phyloP scores from a whole-genome alignment of 2,888 invertebrate genomes.

The Eulithis prunata region DNA sequence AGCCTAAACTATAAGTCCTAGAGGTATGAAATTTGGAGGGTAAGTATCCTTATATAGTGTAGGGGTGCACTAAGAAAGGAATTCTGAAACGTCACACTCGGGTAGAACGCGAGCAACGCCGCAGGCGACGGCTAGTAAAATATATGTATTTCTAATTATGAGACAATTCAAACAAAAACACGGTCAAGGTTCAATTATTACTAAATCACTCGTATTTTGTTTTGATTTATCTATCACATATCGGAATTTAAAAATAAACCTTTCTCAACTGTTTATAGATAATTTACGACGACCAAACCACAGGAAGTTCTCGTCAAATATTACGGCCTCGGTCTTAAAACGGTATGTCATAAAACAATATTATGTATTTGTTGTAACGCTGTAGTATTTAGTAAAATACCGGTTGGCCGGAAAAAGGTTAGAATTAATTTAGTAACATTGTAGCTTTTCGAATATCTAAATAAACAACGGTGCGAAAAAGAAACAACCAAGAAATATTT shows the following conservation, averaged over 20 bases:
- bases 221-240: slow-evolving; percentile 27
- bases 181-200: slow-evolving; percentile 19
- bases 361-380: slow-evolving; percentile 36
- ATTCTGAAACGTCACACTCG: no score
- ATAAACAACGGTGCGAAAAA: no score
- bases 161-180: neutral
- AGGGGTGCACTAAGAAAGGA: no score
- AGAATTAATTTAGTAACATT: no score
- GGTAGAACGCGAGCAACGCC: no score
- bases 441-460: no score
- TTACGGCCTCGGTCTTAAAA: slow-evolving; percentile 41
- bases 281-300: slow-evolving; percentile 42
- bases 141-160: neutral
- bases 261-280: slow-evolving; percentile 38
- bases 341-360: slow-evolving; percentile 39
- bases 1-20: no score
- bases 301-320: slow-evolving; percentile 43
- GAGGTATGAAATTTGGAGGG: no score
- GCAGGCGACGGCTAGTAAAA: no score
- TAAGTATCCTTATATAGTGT: no score
- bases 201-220: slow-evolving; percentile 24
- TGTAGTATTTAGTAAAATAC: slow-evolving; percentile 44
- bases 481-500: no score
- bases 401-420: no score
- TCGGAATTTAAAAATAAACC: slow-evolving; percentile 36